Base-by-base conservation (phyloP, 2,113 vertebrate genomes). In the Isurus oxyrinchus region DNA sequence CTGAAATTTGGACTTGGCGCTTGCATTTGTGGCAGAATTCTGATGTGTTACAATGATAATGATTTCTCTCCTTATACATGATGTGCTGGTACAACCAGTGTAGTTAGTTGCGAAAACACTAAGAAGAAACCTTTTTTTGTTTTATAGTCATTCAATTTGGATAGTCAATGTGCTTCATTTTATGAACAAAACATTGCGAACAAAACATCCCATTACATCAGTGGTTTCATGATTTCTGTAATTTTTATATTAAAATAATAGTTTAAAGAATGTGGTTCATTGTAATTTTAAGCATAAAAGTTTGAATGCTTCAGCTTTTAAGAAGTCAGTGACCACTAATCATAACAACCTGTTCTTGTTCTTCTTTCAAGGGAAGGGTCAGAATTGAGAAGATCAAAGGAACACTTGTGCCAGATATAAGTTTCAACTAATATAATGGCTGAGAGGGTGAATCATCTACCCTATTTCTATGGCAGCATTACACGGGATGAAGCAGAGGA, bases 401-500 rank as follows among this genome's bases (percentile, higher is more conserved):
- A 94, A 5, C 49, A 96, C 87, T 2, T 23, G n/a, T 31, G 23
- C 6, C 66, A 95, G 4, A 72, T 44, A 63, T 69, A 57, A 96
- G 35, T 0, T 69, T 97, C 98, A 97, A 97, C 97, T 25, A 96
- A 95, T 53, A 97, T 2, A 91, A 97, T 97, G 96, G 97, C 97
- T 0, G 99, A 99, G 91, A 96, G 13, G 0, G 98, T 99, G 96
- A 98, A 98, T 59, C 59, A 98, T 10, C 97, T 99, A 96, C 97
- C 98, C 0, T 99, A 98, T 96, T 99, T 99, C 97, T 99, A 99
- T 1, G 99, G 99, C 94, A 99, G 99, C 97, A 99, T 99, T 97
- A 99, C 99, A 1, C 98, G 99, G 31, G 99, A 99, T 96, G 99
- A 99, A 86, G 99, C 99, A 0, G 99, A 99, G 96, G 98, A 98